These are phyloP conservation scores for Siphamia tubifer DNA, from an alignment of 2,113 vertebrate genomes.

Conservation along the genomic window DNA sequence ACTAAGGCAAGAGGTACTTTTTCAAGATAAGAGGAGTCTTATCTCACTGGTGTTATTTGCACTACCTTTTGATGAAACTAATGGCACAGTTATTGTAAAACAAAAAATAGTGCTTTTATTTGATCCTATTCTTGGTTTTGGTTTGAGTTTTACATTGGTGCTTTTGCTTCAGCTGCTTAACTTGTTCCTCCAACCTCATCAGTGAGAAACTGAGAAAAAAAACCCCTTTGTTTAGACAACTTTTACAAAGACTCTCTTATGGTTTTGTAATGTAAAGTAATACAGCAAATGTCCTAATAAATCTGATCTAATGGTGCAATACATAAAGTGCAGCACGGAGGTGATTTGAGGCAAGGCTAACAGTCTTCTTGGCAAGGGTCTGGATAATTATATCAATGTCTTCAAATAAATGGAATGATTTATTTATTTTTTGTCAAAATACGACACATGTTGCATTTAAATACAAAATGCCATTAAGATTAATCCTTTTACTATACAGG, in stretches of 20 bases:
- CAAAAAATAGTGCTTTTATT: not conserved
- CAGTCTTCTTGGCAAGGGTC: not conserved
- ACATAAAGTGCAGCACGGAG: constrained; percentile 1
- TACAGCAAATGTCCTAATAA: not conserved
- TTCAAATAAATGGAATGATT: constrained; percentile 10
- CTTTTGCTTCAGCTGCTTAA: not conserved
- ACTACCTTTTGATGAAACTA: not conserved
- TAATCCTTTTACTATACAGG: not conserved
- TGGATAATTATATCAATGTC: constrained; percentile 4
- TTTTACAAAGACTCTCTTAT: not conserved
- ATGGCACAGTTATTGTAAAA: not conserved
- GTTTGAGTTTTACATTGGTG: not conserved
- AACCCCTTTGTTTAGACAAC: not conserved
- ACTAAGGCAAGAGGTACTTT: not conserved
- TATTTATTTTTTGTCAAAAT: constrained; percentile 26
- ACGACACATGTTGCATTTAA: not conserved
- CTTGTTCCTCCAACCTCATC: not conserved
- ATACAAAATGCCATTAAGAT: not conserved
- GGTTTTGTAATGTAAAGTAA: not conserved
- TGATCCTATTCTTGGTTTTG: not conserved
- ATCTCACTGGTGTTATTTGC: not conserved
- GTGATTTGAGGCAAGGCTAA: constrained; percentile 1
- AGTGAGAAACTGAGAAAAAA: not conserved
- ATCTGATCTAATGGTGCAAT: not conserved
- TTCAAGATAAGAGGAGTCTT: not conserved